These are phyloP conservation scores for Caenorhabditis sulstoni DNA, from an alignment of 2,888 invertebrate species.

Conservation along the genomic window DNA sequence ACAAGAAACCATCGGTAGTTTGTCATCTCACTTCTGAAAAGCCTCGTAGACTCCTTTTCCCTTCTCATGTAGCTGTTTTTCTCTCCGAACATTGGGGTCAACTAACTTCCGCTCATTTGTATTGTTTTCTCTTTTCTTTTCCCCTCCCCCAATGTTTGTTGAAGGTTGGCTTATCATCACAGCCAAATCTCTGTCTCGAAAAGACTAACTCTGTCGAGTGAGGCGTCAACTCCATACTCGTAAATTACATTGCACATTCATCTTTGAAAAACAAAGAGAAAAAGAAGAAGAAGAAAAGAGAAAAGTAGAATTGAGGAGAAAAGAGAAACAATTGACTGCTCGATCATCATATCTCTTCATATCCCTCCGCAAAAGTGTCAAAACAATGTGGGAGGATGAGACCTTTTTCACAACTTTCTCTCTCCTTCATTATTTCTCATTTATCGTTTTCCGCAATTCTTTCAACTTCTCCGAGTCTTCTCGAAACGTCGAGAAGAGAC, in stretches of 20 bases:
- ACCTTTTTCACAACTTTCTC: neutral
- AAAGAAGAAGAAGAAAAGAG: constrained; percentile 11
- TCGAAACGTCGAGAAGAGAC: neutral
- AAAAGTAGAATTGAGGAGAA: neutral
- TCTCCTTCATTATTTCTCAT: neutral
- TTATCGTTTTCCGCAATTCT: neutral
- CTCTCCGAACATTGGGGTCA: constrained; percentile 35
- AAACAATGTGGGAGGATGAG: constrained; percentile 35
- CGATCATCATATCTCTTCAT: constrained; percentile 45
- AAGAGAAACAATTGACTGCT: constrained; percentile 49
- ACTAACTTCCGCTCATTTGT: constrained; percentile 46
- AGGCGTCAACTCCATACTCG: constrained; percentile 54
- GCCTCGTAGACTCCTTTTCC: constrained; percentile 18
- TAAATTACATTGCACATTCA: constrained; percentile 54
- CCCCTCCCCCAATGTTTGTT: constrained; percentile 12
- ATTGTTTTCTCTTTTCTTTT: constrained; percentile 25
- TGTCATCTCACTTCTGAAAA: too few species aligned
- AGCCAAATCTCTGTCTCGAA: constrained; percentile 15
- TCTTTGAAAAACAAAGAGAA: constrained; percentile 44
- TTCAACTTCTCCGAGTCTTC: neutral
- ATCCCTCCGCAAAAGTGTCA: constrained; percentile 46
- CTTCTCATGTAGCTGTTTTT: neutral
- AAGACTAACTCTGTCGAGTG: constrained; percentile 43
- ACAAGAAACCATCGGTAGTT: too few species aligned
- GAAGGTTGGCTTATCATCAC: constrained; percentile 39